A percentile compares a stretch with the other conserved stretches of the same genome.
phyloP scores from a whole-genome alignment of 2,797 vertebrate genomes.

The Onychomys arenicola region DNA sequence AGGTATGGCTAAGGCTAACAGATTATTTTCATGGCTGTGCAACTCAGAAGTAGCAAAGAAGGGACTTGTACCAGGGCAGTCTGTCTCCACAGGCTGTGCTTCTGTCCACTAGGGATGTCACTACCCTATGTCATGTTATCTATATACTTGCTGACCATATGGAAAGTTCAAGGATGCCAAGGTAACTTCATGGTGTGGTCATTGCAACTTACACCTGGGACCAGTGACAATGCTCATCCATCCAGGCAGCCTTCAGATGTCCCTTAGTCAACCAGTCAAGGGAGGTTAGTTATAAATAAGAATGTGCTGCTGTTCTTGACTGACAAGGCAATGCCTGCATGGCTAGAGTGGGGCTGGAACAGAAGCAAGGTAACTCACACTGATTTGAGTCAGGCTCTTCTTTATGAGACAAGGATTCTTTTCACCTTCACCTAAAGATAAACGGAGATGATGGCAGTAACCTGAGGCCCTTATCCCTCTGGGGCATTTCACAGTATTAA shows the following conservation, averaged over 20 bases:
- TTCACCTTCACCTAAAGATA: fast-evolving
- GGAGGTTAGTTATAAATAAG: neutral
- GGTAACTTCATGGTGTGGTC: neutral
- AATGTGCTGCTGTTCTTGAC: neutral
- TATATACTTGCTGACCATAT: fast-evolving
- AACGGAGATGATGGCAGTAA: fast-evolving
- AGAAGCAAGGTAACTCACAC: no score
- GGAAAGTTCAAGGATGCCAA: neutral
- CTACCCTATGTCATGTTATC: no score
- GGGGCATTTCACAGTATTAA: neutral
- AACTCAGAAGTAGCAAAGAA: neutral
- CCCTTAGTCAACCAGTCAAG: neutral
- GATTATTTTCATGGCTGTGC: fast-evolving
- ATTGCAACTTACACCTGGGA: neutral
- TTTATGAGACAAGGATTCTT: neutral
- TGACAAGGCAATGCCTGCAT: neutral
- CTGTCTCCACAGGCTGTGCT: fast-evolving
- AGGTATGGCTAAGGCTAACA: neutral
- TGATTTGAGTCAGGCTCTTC: neutral
- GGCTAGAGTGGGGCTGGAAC: neutral
- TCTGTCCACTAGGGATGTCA: no score
- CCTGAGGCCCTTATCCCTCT: neutral
- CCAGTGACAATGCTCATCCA: neutral
- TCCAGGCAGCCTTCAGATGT: neutral
- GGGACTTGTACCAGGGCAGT: fast-evolving